phyloP scores from a whole-genome alignment of 2,113 vertebrate genomes.

The Gadus chalcogrammus region DNA sequence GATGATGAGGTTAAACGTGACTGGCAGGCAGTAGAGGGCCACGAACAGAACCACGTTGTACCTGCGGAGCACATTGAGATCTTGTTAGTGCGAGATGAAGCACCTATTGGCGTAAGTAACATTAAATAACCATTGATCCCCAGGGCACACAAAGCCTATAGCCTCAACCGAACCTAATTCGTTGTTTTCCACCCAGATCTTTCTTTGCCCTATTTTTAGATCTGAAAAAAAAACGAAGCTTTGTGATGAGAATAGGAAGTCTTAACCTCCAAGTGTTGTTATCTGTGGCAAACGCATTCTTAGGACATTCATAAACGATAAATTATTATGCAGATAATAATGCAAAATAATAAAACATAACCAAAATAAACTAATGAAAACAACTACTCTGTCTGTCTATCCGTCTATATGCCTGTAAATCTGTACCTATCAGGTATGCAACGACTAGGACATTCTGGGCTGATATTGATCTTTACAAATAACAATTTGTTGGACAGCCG shows the following conservation, averaged over 20 bases:
- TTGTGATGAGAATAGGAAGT: no score
- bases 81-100: not conserved
- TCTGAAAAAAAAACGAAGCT: no score
- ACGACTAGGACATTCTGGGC: no score
- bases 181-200: no score
- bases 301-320: not conserved
- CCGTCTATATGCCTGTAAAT: not conserved
- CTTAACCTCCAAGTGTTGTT: no score
- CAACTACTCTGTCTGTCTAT: not conserved
- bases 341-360: not conserved
- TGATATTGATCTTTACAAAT: no score
- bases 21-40: slow-evolving; percentile 86
- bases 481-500: no score
- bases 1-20: slow-evolving; percentile 87
- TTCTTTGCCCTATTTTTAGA: no score
- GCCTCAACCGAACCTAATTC: no score
- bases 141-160: no score
- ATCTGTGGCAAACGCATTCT: not conserved
- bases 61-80: slow-evolving; percentile 30
- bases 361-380: not conserved
- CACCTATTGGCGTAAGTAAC: not conserved
- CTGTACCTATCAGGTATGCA: not conserved
- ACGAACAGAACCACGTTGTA: slow-evolving; percentile 89
- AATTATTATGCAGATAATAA: not conserved
- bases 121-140: not conserved